Evolutionary conservation across 2,797 vertebrate genomes (phyloP), one percentile per base, ranked within the genome.

Genomic region (Gymnodraco acuticeps): DNA sequence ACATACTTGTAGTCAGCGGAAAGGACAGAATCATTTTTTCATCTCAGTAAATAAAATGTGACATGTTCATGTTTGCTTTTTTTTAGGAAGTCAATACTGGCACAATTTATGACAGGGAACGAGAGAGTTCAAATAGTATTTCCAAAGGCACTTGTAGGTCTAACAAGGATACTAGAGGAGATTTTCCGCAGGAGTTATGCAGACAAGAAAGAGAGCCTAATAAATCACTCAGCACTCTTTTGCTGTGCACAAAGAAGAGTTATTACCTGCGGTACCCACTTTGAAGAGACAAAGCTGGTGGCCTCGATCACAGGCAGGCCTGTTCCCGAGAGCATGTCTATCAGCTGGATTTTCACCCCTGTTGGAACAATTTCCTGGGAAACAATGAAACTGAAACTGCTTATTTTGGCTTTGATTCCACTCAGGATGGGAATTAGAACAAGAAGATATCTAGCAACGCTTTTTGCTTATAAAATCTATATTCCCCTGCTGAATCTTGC

Each of bases 211-310:
- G 73, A 77, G 80, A 27, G 47, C 10, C 59, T 76, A 81, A 89
- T 91, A 93, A 92, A 93, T 93, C 89, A 89, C 74, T 91, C 89
- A 82, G 17, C 86, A 51, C 77, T 65, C 31, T 83, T 71, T 81
- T 60, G 20, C 66, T 64, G 19, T 70, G 65, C 61, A 92, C 67
- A 85, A 79, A 82, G 79, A 71, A 63, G 79, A 86, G 68, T 85
- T 91, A 95, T 81, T 96, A 99, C 97, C 97, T 98, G 97, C 27
- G 97, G 97, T 53, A 98, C 96, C 98, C 97, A 98, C 93, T 95
- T 97, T 93, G 97, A 96, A 84, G 97, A 99, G 80, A 99, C 98
- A 83, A 99, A 99, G 91, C 98, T 97, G 81, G 97, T 99, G 80
- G 96, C 97, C 94, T 99, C 98, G 72, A 99, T 96, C 78, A 95